These are phyloP conservation scores for Chrysopilus asiliformis DNA, from an alignment of 2,888 invertebrate genomes.

Conservation along the genomic window DNA sequence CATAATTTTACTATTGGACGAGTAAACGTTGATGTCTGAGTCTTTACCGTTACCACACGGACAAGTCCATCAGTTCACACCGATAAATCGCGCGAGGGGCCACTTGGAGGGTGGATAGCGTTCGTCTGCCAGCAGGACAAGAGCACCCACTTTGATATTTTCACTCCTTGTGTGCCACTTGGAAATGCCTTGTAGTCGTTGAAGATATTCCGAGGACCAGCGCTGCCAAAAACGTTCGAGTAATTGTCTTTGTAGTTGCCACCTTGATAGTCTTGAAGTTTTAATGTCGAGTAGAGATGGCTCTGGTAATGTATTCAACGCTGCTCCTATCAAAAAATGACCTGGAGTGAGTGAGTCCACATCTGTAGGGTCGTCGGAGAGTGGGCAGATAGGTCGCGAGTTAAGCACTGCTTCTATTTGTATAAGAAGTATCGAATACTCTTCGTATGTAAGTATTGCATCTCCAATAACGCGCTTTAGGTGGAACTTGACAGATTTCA, in stretches of 20 bases:
- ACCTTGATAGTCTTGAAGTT: background rate
- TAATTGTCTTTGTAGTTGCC: background rate
- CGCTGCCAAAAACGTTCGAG: background rate
- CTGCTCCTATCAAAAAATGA: background rate
- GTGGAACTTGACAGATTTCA: constrained; percentile 21
- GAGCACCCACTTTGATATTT: too few species aligned
- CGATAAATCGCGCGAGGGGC: too few species aligned
- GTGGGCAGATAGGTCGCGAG: constrained; percentile 17
- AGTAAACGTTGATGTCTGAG: background rate
- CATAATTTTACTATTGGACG: background rate
- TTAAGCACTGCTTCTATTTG: constrained; percentile 20
- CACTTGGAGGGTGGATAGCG: too few species aligned
- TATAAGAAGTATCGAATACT: constrained; percentile 17
- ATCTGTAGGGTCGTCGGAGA: constrained; percentile 13
- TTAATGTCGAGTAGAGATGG: background rate
- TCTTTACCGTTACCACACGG: background rate
- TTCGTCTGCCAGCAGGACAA: too few species aligned
- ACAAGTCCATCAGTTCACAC: background rate
- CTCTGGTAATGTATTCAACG: background rate
- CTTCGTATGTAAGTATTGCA: constrained; percentile 16
- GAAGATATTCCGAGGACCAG: background rate
- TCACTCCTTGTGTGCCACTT: too few species aligned
- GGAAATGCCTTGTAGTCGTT: too few species aligned
- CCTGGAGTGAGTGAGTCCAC: constrained; percentile 8
- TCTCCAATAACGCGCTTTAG: constrained; percentile 17